phyloP scores from a whole-genome alignment of 2,113 vertebrate genomes.

The Oenanthe oenanthe region DNA sequence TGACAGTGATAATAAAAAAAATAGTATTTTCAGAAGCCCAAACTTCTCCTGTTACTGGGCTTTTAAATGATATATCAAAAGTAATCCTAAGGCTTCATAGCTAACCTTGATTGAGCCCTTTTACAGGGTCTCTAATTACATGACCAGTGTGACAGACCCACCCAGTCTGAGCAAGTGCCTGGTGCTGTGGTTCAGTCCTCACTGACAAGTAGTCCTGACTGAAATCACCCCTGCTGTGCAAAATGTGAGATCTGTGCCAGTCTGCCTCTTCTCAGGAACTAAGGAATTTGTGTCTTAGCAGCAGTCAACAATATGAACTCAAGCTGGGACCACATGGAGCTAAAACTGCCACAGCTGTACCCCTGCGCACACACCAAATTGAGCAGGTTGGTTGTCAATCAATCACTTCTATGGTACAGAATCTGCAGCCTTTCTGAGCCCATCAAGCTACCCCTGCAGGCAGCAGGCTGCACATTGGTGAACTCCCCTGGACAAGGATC shows the following conservation, averaged over 20 bases:
- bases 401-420: not conserved
- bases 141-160: not conserved
- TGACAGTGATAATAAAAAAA: not conserved
- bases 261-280: not conserved
- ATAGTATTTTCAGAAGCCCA: not conserved
- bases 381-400: not conserved
- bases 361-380: not conserved
- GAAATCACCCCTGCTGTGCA: not conserved
- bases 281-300: not conserved
- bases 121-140: not conserved
- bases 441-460: not conserved
- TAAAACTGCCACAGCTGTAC: not conserved
- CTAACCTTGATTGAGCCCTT: not conserved
- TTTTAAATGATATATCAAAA: not conserved
- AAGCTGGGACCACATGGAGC: not conserved
- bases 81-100: not conserved
- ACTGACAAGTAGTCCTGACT: not conserved
- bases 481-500: fast-evolving
- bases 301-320: not conserved
- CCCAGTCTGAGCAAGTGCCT: not conserved
- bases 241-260: fast-evolving
- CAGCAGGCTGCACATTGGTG: fast-evolving
- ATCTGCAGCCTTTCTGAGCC: not conserved
- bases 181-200: not conserved
- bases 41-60: not conserved